These are phyloP conservation scores for Drosophila austrosaltans DNA, from an alignment of 2,888 invertebrate species.

Conservation along the genomic window DNA sequence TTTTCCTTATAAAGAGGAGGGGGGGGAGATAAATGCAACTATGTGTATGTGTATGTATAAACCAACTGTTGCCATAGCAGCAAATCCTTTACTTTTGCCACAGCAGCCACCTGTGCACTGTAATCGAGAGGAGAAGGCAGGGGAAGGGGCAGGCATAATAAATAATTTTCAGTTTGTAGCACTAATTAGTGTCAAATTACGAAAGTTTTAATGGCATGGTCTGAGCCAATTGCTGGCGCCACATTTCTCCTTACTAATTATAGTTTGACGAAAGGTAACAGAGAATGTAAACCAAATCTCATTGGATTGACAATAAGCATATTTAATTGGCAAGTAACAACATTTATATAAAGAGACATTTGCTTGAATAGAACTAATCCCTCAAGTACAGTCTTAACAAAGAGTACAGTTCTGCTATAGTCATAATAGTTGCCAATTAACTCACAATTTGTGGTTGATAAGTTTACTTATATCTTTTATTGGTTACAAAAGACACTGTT, in stretches of 20 bases:
- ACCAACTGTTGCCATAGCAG: neutral
- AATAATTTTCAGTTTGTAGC: constrained; percentile 30
- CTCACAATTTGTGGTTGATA: no score
- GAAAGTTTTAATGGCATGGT: neutral
- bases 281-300: neutral
- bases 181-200: constrained; percentile 33
- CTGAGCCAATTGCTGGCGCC: neutral
- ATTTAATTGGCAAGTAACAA: constrained; percentile 1
- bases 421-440: no score
- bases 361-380: neutral
- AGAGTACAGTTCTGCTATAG: neutral
- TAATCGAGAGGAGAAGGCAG: neutral
- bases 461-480: no score
- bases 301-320: neutral
- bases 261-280: neutral
- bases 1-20: no score
- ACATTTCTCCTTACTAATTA: neutral
- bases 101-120: neutral
- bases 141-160: constrained; percentile 12
- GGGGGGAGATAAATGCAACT: neutral
- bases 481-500: no score
- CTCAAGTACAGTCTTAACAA: neutral
- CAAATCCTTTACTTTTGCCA: neutral
- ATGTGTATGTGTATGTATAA: neutral
- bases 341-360: no score